These are phyloP conservation scores for Eulimnadia texana DNA, from an alignment of 1,140 invertebrate genomes.

Conservation along the genomic window DNA sequence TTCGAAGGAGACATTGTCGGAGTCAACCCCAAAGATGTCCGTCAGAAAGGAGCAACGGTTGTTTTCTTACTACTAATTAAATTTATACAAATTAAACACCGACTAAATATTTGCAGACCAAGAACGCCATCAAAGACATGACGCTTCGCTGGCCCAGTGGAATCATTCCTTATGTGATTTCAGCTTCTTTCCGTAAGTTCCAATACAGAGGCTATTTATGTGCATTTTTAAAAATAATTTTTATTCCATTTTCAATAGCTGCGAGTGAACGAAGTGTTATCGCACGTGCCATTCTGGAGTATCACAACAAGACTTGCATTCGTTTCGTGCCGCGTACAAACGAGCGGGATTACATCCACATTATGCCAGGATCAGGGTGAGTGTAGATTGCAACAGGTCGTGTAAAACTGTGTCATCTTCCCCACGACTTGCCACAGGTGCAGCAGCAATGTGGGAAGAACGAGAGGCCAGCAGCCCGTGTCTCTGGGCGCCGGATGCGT, in stretches of 20 bases:
- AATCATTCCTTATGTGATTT: slow-evolving; percentile 29
- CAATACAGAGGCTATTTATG: neutral
- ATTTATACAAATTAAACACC: neutral
- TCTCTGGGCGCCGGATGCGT: slow-evolving; percentile 34
- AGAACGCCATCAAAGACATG: slow-evolving; percentile 24
- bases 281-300: slow-evolving; percentile 35
- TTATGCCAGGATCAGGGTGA: slow-evolving; percentile 23
- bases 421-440: slow-evolving; percentile 2
- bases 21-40: neutral
- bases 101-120: slow-evolving; percentile 3
- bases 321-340: slow-evolving; percentile 36
- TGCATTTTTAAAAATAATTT: neutral
- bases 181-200: slow-evolving; percentile 24
- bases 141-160: slow-evolving; percentile 26
- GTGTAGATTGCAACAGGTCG: slow-evolving; percentile 4
- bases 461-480: slow-evolving; percentile 37
- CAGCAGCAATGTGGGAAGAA: slow-evolving; percentile 31
- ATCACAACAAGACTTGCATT: slow-evolving; percentile 42
- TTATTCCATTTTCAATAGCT: slow-evolving; percentile 23
- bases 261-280: slow-evolving; percentile 33
- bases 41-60: neutral
- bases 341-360: slow-evolving; percentile 38
- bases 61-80: neutral
- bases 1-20: slow-evolving; percentile 28
- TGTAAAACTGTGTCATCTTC: neutral